These are phyloP conservation scores for Subanguina moxae DNA, from an alignment of 1,140 invertebrate genomes.

Conservation along the genomic window DNA sequence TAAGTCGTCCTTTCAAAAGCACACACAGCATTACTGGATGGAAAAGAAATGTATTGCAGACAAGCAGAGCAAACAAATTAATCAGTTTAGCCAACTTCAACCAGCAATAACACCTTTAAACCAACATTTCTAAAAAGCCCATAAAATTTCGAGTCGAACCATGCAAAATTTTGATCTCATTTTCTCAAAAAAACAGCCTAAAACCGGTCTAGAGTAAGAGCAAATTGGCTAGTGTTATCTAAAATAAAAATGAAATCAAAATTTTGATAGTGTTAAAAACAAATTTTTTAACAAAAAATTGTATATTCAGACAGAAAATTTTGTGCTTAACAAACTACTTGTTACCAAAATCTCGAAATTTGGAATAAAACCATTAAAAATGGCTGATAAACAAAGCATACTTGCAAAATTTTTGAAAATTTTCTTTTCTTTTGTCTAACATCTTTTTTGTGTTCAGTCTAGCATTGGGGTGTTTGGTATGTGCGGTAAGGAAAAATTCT, in stretches of 20 bases:
- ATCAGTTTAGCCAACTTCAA: neutral
- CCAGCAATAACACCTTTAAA: neutral
- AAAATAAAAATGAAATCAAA: neutral
- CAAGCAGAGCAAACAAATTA: neutral
- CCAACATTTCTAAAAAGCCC: neutral
- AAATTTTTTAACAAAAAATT: neutral
- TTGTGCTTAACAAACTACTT: neutral
- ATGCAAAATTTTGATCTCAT: neutral
- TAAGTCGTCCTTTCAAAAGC: neutral
- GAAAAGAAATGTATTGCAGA: neutral
- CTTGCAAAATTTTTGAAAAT: neutral
- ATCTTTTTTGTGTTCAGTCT: neutral
- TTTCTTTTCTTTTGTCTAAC: neutral
- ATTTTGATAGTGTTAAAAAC: neutral
- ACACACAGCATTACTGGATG: neutral
- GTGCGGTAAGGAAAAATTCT: neutral
- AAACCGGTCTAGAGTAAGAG: neutral
- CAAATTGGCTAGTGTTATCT: neutral
- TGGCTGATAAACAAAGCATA: constrained; percentile 1
- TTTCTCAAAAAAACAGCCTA: neutral
- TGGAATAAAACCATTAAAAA: neutral
- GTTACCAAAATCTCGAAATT: neutral
- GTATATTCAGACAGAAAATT: neutral
- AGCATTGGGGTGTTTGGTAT: neutral
- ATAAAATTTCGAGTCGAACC: neutral